Base-by-base conservation (phyloP, 2,888 invertebrate species). In the Hirtodrosophila confusa region DNA sequence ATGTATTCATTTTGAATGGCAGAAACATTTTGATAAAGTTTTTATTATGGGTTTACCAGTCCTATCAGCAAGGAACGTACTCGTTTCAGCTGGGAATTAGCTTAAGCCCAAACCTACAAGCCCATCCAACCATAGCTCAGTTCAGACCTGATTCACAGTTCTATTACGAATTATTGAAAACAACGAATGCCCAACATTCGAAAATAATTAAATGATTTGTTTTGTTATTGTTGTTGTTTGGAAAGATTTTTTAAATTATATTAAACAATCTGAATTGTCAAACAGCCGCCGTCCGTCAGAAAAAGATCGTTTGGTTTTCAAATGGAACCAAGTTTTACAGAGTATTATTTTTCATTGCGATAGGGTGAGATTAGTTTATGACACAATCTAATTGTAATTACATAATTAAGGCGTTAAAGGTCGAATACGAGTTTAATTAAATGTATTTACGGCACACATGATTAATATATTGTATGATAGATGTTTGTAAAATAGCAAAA, bases 301-400 rank as follows among this genome's bases (percentile, higher is more conserved):
- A 6, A 31, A 33, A 63, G 44, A 61, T 66, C 48, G 54, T 74
- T 76, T 75, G 78, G 47, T 58, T 78, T 62, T 50, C 8, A 36
- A 47, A 50, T 56, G 44, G 58, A 76, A 45, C 58, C 37, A 73
- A 75, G 37, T 56, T 72, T 60, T 69, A 82, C 61, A 70, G 62
- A 75, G 73, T 69, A 71, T 77, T 77, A 71, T 69, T 44, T 62
- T 60, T 29, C 47, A 76, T 76, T 75, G 55, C 57, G 44, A 72
- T 55, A 45, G 44, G 72, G 60, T 75, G 73, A 73, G 55, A 69
- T 63, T 70, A 74, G 80, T 78, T 80, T 58, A 73, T 69, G 67
- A 75, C 51, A 68, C 79, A 82, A 82, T 82, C 64, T 69, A 82
- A 82, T 82, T 82, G 80, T 83, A 83, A 71, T 50, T 61, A 63